Base-by-base conservation (phyloP, 1,140 invertebrate genomes). In the Orius laevigatus region DNA sequence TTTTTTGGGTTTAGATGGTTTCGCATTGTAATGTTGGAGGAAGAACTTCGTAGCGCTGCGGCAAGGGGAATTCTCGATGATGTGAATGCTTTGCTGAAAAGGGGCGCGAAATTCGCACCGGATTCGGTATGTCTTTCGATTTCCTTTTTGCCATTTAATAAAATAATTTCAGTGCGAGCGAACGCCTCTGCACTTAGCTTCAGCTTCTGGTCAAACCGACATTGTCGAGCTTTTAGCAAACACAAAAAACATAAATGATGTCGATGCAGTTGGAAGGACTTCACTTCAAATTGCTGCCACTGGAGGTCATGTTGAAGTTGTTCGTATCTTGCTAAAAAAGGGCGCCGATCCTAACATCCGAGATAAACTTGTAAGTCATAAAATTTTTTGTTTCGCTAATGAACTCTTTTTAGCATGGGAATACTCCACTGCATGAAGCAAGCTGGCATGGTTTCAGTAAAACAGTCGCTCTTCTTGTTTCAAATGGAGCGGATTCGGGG, bases 371-470 rank as follows among this genome's bases (percentile, higher is more conserved):
- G 81, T 84, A 55, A 72, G 74, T 68, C 43, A 12, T 18, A 14
- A 43, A 18, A n/a, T 33, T 31, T 36, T 14, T 46, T 51, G 45
- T 36, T 47, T 35, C 6, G 19, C 16, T 45, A 45, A 39, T 14
- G 1, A 42, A 15, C 12, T n/a, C 2, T 53, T 68, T 69, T 38
- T 68, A 90, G 84, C 83, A 92, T 67, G 90, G 89, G 35, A 96
- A 96, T 69, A 87, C 87, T 31, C 79, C 90, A 2, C 63, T 92
- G 4, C 92, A 97, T 64, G 91, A 95, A 65, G 86, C 90, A 2
- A 78, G 89, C 1, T 95, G 90, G 86, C 85, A 91, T 56, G 91
- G 92, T 0, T 94, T 81, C 64, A 92, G 88, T 60, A 73, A 80
- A 42, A 86, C 83, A 34, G 78, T 90, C 19, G 76, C 84, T 52